Conservation (phyloP, 1,140 invertebrate genomes). For the Brevipalpus yothersi region DNA sequence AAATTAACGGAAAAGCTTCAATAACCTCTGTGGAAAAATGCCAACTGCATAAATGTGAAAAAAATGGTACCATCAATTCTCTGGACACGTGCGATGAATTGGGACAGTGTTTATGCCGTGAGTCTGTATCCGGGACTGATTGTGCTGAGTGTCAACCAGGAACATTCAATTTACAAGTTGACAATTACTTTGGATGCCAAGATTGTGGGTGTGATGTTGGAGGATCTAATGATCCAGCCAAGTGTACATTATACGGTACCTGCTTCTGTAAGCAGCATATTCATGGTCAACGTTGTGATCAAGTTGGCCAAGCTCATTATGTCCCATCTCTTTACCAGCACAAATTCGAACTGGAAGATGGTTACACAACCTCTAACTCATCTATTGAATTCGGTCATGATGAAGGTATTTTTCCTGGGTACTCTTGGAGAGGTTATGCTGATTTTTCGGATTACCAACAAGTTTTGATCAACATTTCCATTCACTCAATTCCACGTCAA, state of each 20-base stretch:
- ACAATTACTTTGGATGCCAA: slow-evolving; percentile 63
- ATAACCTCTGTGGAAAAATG: too few relatives aligned
- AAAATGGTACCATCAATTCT: slow-evolving; percentile 55
- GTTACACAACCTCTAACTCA: slow-evolving; percentile 41
- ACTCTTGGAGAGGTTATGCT: slow-evolving; percentile 91
- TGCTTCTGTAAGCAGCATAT: slow-evolving; percentile 65
- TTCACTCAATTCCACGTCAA: slow-evolving; percentile 36
- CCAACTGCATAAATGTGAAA: slow-evolving; percentile 52
- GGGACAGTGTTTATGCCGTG: slow-evolving; percentile 72
- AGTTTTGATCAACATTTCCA: slow-evolving; percentile 54
- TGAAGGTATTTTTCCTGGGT: slow-evolving; percentile 54
- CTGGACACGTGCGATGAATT: slow-evolving; percentile 48
- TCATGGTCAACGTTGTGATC: slow-evolving; percentile 57
- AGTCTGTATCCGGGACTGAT: slow-evolving; percentile 37
- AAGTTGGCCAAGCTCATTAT: slow-evolving; percentile 63
- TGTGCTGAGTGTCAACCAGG: slow-evolving; percentile 62
- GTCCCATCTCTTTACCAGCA: slow-evolving; percentile 66
- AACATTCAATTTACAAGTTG: slow-evolving; percentile 47
- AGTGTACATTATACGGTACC: slow-evolving; percentile 56
- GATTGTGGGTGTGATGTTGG: slow-evolving; percentile 86
- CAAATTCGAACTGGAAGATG: slow-evolving; percentile 81
- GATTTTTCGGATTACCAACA: slow-evolving; percentile 64
- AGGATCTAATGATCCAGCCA: slow-evolving; percentile 34
- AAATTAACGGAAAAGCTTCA: too few relatives aligned
- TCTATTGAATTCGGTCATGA: slow-evolving; percentile 64